Base-by-base conservation (phyloP, 1,140 invertebrate genomes). In the Ips typographus region DNA sequence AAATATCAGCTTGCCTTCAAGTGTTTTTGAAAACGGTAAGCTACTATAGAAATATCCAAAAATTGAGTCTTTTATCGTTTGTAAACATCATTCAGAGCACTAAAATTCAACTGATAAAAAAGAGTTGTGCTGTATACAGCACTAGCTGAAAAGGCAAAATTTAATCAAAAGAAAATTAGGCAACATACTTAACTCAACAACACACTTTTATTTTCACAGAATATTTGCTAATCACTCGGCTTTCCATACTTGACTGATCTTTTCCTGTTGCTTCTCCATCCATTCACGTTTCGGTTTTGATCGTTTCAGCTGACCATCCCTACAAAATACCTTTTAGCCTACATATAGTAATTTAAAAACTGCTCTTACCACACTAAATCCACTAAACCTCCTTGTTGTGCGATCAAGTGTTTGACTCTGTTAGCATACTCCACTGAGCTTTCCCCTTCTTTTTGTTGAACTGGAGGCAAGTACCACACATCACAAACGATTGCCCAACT, bases 401-500 rank as follows among this genome's bases (percentile, higher is more conserved):
- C 95, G 75, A 99, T 98, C n/a, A 90, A 91, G 68, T 90, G 87
- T 82, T 98, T 98, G 0, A 99, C 96, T 75, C 97, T 84, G 82
- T 96, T 97, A 0, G 96, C 96, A 87, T 98, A 99, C 77, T 94
- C 90, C 42, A 98, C 93, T 0, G 95, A 92, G 71, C 85, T 88
- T 80, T 98, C 96, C 59, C 86, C 87, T 52, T 91, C 85, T 61
- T 84, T 80, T 57, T 90, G 87, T 63, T 88, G 87, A 94, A 98
- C 97, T 3, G 96, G 94, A 40, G 96, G 96, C 58, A 99, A 84
- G 83, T 99, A 99, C 96, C 96, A 99, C 40, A 99, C 95, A 81
- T 99, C 96, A 83, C 95, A 98, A 1, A 99, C 97, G 71, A 99
- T 94, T 3, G 98, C 97, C 98, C 98, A 99, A 72, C 94, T 96